Evolutionary conservation across 2,113 vertebrate species (phyloP).

Genomic region (Elaphurus davidianus): DNA sequence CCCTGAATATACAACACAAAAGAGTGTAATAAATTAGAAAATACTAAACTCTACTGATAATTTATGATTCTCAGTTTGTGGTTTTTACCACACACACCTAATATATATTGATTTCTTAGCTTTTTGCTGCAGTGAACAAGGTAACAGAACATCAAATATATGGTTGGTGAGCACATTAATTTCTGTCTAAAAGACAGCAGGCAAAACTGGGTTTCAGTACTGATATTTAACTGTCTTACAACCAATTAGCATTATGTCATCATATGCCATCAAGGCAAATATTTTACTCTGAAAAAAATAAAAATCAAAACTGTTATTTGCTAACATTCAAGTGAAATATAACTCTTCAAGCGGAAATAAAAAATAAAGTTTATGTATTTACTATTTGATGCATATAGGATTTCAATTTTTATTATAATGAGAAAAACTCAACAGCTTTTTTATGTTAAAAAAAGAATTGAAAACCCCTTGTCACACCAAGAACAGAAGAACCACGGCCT

Average conservation of each 20-base stretch:
- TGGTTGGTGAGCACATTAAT: conserved; percentile 85
- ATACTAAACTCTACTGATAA: conserved; percentile 89
- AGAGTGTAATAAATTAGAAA: conserved; percentile 94
- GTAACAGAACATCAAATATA: conserved; percentile 88
- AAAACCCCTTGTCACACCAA: neutral
- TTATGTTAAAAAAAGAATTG: neutral
- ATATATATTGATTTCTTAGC: conserved; percentile 85
- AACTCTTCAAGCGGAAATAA: conserved; percentile 83
- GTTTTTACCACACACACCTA: conserved; percentile 86
- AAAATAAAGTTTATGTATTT: conserved; percentile 88
- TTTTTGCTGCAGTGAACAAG: conserved; percentile 87
- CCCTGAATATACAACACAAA: conserved; percentile 94
- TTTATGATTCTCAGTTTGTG: conserved; percentile 86
- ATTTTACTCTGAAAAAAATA: conserved; percentile 77
- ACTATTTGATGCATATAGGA: conserved; percentile 83
- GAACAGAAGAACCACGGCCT: neutral
- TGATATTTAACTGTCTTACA: conserved; percentile 87
- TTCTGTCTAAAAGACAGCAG: conserved; percentile 84
- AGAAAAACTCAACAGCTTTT: conserved; percentile 51
- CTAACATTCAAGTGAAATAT: neutral
- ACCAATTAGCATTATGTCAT: conserved; percentile 85
- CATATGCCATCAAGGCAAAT: conserved; percentile 80
- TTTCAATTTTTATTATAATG: conserved; percentile 73
- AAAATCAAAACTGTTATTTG: conserved; percentile 83
- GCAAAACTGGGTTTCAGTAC: conserved; percentile 86